phyloP scores from a whole-genome alignment of 2,888 invertebrate genomes.

The Pemphredon lugubris region DNA sequence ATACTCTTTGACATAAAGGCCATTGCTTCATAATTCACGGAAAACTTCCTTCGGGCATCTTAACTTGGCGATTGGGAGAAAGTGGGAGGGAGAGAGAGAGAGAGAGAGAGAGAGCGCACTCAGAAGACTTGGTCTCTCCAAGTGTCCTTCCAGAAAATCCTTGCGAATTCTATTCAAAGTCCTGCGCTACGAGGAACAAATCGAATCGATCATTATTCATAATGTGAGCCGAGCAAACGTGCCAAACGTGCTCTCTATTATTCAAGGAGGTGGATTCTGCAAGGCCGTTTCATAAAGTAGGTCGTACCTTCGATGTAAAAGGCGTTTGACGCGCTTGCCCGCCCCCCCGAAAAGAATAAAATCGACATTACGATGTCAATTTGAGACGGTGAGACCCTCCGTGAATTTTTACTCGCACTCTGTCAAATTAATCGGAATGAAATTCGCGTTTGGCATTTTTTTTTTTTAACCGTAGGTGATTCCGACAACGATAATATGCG shows the following conservation, averaged over 20 bases:
- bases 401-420: no score
- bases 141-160: slow-evolving; percentile 25
- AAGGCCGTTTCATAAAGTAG: neutral
- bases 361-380: neutral
- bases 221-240: slow-evolving; percentile 32
- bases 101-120: neutral
- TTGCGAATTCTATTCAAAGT: slow-evolving; percentile 30
- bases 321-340: slow-evolving; percentile 2
- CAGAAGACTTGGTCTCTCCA: neutral
- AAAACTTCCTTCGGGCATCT: slow-evolving; percentile 53
- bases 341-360: neutral
- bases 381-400: neutral
- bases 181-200: slow-evolving; percentile 32
- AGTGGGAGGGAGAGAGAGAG: neutral
- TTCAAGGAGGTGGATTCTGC: slow-evolving; percentile 4
- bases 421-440: neutral
- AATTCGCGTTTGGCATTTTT: neutral
- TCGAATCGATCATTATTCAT: slow-evolving; percentile 56
- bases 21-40: slow-evolving; percentile 61
- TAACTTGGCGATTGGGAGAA: slow-evolving; percentile 32
- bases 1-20: slow-evolving; percentile 61
- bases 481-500: no score
- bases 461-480: no score
- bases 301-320: slow-evolving; percentile 2
- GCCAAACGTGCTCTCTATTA: slow-evolving; percentile 24